phyloP scores from a whole-genome alignment of 2,797 vertebrate species.

The Momotus momota region DNA sequence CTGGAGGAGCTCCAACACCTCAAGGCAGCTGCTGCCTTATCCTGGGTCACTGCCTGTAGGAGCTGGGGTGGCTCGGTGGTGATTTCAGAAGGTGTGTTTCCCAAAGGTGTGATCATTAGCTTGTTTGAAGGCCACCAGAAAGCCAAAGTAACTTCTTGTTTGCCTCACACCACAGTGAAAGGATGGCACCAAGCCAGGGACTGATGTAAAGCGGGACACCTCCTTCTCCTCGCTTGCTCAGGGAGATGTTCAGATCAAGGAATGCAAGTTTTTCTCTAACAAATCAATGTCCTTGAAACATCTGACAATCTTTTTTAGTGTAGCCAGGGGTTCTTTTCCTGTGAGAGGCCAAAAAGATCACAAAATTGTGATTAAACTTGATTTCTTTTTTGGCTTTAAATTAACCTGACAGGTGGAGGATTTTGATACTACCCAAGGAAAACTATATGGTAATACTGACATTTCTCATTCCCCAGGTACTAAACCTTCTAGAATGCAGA shows the following conservation, averaged over 20 bases:
- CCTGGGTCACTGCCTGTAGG: fast-evolving
- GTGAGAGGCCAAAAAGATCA: background rate
- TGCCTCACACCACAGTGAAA: background rate
- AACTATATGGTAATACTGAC: background rate
- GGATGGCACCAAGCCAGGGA: fast-evolving
- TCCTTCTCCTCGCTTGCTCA: background rate
- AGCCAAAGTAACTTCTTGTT: background rate
- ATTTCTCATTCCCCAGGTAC: constrained; percentile 3
- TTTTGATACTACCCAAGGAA: background rate
- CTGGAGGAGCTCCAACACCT: background rate
- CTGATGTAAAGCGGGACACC: background rate
- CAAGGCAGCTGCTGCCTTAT: background rate
- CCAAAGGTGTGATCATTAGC: background rate
- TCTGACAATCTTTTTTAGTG: background rate
- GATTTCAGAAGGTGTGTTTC: background rate
- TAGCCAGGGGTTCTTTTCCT: background rate
- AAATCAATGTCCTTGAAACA: background rate
- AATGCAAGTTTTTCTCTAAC: background rate
- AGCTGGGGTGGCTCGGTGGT: background rate
- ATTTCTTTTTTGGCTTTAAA: constrained; percentile 14
- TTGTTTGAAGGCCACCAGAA: background rate
- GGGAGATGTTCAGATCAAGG: background rate
- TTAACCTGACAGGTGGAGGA: background rate
- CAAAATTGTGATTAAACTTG: constrained; percentile 8
- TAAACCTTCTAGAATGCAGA: constrained; percentile 1